Percentiles rank a stretch among this genome's conserved stretches.
Evolutionary conservation across 2,797 vertebrate genomes (phyloP).

Genomic region (Rhyacichthys aspro): DNA sequence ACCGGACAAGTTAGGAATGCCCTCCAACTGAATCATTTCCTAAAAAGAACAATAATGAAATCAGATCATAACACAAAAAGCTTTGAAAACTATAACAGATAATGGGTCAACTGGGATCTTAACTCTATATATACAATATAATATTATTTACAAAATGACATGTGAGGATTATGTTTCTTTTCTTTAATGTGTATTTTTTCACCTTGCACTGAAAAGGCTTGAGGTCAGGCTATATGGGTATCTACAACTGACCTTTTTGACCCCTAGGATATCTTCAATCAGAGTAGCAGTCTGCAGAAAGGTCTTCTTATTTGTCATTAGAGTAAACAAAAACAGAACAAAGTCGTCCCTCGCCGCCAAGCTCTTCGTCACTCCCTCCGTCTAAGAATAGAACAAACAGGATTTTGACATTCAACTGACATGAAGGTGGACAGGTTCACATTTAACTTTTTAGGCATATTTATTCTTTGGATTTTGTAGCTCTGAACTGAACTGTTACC

Average conservation of each 20-base stretch:
- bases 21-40: conserved; percentile 98
- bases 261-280: conserved; percentile 96
- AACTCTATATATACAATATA: too few relatives aligned
- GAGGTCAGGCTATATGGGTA: conserved; percentile 2
- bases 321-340: conserved; percentile 94
- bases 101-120: background rate
- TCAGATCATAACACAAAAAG: background rate
- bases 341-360: conserved; percentile 95
- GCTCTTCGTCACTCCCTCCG: conserved; percentile 93
- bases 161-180: background rate
- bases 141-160: background rate
- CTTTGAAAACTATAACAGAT: background rate
- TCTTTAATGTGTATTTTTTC: too few relatives aligned
- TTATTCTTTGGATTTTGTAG: too few relatives aligned
- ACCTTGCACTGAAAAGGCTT: background rate
- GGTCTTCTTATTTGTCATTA: conserved; percentile 99
- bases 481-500: too few relatives aligned
- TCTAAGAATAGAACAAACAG: conserved; percentile 68
- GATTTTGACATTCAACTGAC: background rate
- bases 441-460: too few relatives aligned
- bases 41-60: conserved; percentile 48
- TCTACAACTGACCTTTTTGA: conserved; percentile 89
- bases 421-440: too few relatives aligned
- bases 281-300: conserved; percentile 97
- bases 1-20: conserved; percentile 91